phyloP scores from a whole-genome alignment of 2,888 invertebrate genomes.

The Lobophora halterata region DNA sequence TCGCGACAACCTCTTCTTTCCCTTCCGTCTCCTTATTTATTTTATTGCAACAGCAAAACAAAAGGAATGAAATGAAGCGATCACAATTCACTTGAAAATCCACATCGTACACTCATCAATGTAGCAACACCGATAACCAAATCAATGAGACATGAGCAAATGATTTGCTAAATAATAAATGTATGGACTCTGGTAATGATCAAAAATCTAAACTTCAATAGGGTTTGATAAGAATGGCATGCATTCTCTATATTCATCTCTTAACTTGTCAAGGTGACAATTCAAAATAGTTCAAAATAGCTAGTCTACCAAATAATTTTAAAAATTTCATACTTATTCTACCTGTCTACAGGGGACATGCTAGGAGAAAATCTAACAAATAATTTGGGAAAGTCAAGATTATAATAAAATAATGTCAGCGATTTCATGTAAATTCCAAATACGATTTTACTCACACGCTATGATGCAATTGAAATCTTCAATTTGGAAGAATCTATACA shows the following conservation, averaged over 20 bases:
- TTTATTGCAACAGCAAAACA: constrained; percentile 73
- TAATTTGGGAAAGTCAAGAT: constrained; percentile 6
- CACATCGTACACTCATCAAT: constrained; percentile 40
- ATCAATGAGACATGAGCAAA: constrained; percentile 55
- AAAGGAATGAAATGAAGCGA: constrained; percentile 61
- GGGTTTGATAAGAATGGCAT: constrained; percentile 38
- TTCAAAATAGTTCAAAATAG: constrained; percentile 6
- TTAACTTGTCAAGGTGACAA: constrained; percentile 9
- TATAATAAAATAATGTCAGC: no score
- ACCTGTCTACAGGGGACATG: constrained; percentile 18
- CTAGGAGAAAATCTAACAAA: constrained; percentile 12
- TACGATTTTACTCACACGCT: constrained; percentile 5
- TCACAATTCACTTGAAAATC: constrained; percentile 45
- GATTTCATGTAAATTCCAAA: no score
- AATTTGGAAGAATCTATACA: constrained; percentile 21
- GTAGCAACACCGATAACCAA: constrained; percentile 58
- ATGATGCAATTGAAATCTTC: neutral
- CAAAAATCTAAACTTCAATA: constrained; percentile 20
- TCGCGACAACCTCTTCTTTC: constrained; percentile 67
- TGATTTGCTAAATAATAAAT: constrained; percentile 51
- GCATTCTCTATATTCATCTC: constrained; percentile 41
- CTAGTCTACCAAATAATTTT: constrained; percentile 14
- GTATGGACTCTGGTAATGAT: constrained; percentile 35
- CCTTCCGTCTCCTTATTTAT: constrained; percentile 64
- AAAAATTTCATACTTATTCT: constrained; percentile 11